These are phyloP conservation scores for Caenorhabditis sp. DNA, from an alignment of 2,888 invertebrate species.

Conservation along the genomic window DNA sequence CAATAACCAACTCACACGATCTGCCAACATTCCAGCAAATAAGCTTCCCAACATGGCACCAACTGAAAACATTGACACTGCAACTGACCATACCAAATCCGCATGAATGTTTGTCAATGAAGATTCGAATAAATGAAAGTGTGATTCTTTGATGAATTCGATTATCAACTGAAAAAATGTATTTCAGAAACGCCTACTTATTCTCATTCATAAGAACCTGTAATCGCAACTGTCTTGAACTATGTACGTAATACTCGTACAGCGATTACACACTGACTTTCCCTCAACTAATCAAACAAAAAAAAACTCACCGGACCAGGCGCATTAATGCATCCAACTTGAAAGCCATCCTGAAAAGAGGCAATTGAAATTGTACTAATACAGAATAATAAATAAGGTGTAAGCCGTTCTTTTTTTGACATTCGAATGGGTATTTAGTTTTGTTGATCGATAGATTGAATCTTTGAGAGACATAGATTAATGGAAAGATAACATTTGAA, in stretches of 20 bases:
- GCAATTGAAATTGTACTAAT: constrained; percentile 30
- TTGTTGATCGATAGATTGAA: not conserved
- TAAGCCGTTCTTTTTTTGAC: constrained; percentile 4
- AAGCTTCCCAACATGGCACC: constrained; percentile 36
- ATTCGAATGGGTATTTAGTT: too few relatives aligned
- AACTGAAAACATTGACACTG: constrained; percentile 37
- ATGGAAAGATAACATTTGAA: not conserved
- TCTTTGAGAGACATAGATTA: too few relatives aligned
- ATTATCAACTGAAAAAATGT: constrained; percentile 20
- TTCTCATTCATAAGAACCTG: too few relatives aligned
- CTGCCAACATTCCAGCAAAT: constrained; percentile 25
- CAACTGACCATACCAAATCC: constrained; percentile 34
- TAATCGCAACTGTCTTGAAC: too few relatives aligned
- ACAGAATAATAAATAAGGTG: constrained; percentile 29
- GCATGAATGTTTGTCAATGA: constrained; percentile 16
- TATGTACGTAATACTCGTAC: too few relatives aligned
- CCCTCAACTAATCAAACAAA: not conserved
- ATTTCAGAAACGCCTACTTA: too few relatives aligned
- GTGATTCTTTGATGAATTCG: constrained; percentile 35
- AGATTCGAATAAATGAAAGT: constrained; percentile 18
- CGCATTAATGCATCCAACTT: constrained; percentile 40
- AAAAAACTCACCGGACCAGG: constrained; percentile 16
- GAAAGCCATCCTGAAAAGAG: constrained; percentile 42
- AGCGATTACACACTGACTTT: too few relatives aligned
- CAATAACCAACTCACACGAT: constrained; percentile 8